Evolutionary conservation across 2,113 vertebrate species (phyloP).

Genomic region (Dicaeum eximium): DNA sequence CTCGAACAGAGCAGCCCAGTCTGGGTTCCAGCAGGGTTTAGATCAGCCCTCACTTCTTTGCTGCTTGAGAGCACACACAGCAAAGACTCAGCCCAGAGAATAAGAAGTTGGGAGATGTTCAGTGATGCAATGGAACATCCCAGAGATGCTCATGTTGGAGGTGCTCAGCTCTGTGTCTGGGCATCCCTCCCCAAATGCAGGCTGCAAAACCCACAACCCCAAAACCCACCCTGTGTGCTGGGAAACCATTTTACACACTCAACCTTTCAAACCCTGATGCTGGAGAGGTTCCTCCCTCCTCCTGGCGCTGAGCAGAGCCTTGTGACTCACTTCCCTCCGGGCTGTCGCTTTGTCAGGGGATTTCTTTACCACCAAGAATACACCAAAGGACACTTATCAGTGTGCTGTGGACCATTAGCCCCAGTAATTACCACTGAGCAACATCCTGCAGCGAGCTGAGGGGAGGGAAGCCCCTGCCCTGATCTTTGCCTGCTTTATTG

Average conservation of each 20-base stretch:
- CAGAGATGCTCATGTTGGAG: accelerated
- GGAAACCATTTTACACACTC: neutral
- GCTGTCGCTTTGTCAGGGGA: neutral
- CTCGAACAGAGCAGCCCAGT: neutral
- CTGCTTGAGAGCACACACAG: neutral
- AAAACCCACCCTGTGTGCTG: neutral
- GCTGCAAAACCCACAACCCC: neutral
- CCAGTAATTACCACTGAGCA: neutral
- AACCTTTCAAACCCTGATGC: neutral
- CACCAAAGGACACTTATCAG: neutral
- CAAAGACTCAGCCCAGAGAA: neutral
- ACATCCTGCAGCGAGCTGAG: neutral
- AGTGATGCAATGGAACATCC: neutral
- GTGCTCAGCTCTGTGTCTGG: neutral
- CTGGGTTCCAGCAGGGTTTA: accelerated
- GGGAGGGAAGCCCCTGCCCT: neutral
- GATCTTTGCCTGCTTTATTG: slow-evolving; percentile 43
- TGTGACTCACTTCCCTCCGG: neutral
- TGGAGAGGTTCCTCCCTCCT: neutral
- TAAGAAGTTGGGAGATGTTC: neutral
- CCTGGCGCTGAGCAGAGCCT: neutral
- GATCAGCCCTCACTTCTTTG: neutral
- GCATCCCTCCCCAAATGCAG: accelerated
- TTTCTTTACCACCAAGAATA: neutral
- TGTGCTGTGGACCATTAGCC: slow-evolving; percentile 39